phyloP scores from a whole-genome alignment of 2,113 vertebrate species.

The Syrrhaptes paradoxus region DNA sequence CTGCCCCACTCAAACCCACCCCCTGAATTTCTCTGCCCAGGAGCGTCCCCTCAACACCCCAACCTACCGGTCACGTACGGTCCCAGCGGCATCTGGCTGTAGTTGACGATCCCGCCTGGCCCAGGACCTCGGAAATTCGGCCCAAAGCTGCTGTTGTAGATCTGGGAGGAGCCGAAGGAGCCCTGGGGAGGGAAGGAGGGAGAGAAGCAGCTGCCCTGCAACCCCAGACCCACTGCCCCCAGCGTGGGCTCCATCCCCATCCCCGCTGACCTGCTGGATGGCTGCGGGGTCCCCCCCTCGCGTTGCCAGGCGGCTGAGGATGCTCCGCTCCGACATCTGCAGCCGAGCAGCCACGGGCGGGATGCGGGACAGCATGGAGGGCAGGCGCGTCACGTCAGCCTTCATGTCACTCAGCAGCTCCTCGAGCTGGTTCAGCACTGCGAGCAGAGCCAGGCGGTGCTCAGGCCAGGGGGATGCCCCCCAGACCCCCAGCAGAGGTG shows the following conservation, averaged over 20 bases:
- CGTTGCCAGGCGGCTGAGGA: constrained; percentile 94
- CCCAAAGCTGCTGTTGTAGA: constrained; percentile 90
- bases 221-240: background rate
- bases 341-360: constrained; percentile 93
- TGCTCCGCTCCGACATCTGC: constrained; percentile 97
- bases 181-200: constrained; percentile 71
- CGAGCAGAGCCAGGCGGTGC: fast-evolving
- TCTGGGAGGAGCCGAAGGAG: constrained; percentile 90
- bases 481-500: fast-evolving
- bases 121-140: constrained; percentile 89
- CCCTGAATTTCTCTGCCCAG: background rate
- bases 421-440: constrained; percentile 97
- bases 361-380: constrained; percentile 95
- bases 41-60: background rate
- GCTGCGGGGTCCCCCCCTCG: constrained; percentile 87
- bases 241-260: fast-evolving
- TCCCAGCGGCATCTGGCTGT: constrained; percentile 98
- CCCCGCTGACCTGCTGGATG: constrained; percentile 84
- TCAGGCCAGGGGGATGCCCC: fast-evolving
- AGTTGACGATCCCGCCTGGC: constrained; percentile 93
- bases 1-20: background rate
- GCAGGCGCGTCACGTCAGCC: constrained; percentile 93
- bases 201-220: background rate
- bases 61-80: constrained; percentile 94
- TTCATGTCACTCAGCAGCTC: constrained; percentile 99